Evolutionary conservation across 2,888 invertebrate genomes (phyloP).

Genomic region (Caenorhabditis virilis): DNA sequence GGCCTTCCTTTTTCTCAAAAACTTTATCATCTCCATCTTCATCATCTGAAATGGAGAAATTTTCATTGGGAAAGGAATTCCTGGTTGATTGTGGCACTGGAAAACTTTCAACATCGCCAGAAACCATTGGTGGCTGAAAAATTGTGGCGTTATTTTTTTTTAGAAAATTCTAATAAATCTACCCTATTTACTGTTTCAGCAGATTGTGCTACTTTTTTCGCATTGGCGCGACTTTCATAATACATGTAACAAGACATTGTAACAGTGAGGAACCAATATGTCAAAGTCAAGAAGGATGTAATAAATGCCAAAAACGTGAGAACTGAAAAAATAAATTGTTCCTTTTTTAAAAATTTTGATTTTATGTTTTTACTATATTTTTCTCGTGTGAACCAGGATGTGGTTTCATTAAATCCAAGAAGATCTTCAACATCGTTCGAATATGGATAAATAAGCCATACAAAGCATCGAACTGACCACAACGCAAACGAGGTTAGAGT

Average conservation of each 20-base stretch:
- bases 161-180: background rate
- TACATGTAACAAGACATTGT: slow-evolving; percentile 35
- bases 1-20: slow-evolving; percentile 17
- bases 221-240: slow-evolving; percentile 36
- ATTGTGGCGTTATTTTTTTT: background rate
- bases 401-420: slow-evolving; percentile 20
- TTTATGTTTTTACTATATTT: slow-evolving; percentile 11
- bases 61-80: slow-evolving; percentile 36
- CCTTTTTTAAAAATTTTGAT: too few species aligned
- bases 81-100: background rate
- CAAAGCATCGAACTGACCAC: slow-evolving; percentile 27
- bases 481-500: slow-evolving; percentile 1
- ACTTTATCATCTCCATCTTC: slow-evolving; percentile 30
- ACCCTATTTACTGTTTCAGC: slow-evolving; percentile 13
- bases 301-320: slow-evolving; percentile 29
- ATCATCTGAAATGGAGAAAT: slow-evolving; percentile 43
- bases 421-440: slow-evolving; percentile 21
- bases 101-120: background rate
- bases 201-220: slow-evolving; percentile 14
- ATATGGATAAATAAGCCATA: slow-evolving; percentile 26
- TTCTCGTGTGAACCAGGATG: slow-evolving; percentile 16
- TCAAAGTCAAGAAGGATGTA: slow-evolving; percentile 25
- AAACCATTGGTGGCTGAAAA: slow-evolving; percentile 20
- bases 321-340: too few species aligned
- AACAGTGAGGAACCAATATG: slow-evolving; percentile 38